Evolutionary conservation across 2,113 vertebrate genomes (phyloP).

Genomic region (Campylorhamphus procurvoides): DNA sequence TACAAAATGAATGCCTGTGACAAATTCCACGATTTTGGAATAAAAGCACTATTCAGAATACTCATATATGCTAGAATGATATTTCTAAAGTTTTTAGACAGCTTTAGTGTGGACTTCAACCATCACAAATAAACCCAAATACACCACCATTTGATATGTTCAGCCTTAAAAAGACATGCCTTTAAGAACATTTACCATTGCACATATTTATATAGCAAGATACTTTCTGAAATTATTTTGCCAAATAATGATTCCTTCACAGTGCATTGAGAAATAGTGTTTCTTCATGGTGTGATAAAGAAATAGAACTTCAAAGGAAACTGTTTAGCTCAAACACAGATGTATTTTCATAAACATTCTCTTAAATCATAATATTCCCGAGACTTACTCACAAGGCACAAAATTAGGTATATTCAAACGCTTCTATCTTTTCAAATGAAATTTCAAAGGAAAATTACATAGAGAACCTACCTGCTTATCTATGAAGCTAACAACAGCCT

Average conservation of each 20-base stretch:
- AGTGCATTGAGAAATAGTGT: not conserved
- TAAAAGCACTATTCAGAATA: not conserved
- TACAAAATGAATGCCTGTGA: not conserved
- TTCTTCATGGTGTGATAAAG: not conserved
- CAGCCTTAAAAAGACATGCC: not conserved
- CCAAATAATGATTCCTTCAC: not conserved
- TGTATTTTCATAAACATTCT: not conserved
- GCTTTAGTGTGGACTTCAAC: not conserved
- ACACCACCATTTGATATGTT: not conserved
- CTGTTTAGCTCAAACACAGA: not conserved
- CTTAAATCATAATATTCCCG: not conserved
- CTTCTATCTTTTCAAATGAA: not conserved
- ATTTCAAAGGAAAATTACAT: not conserved
- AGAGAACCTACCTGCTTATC: not conserved
- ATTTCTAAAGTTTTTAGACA: not conserved
- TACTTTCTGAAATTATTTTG: not conserved
- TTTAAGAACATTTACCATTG: constrained; percentile 26
- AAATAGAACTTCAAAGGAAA: constrained; percentile 7
- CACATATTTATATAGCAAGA: not conserved
- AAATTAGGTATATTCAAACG: not conserved
- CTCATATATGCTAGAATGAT: not conserved
- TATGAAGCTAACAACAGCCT: not conserved
- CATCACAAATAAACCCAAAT: not conserved
- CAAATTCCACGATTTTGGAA: not conserved
- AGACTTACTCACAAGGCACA: not conserved